Conservation (phyloP, 2,888 invertebrate species). For the Coleophora deauratella region DNA sequence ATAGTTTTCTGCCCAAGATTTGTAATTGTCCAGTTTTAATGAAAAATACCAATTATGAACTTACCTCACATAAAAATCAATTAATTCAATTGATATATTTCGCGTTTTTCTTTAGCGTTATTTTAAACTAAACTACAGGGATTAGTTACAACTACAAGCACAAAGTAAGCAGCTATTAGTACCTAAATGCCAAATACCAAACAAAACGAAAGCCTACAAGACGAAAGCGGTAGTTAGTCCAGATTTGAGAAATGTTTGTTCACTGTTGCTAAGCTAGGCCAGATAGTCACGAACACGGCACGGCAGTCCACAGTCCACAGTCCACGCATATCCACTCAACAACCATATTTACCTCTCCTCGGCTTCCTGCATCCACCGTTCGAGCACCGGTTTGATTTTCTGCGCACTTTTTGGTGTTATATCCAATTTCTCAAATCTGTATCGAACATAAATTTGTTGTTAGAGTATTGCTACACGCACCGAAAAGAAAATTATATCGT, state of each 20-base stretch:
- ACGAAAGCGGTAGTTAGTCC: slow-evolving; percentile 67
- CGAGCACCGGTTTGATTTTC: slow-evolving; percentile 98
- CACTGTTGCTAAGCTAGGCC: slow-evolving; percentile 67
- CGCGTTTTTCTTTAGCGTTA: no score
- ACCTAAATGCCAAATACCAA: slow-evolving; percentile 22
- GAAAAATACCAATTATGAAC: no score
- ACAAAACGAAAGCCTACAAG: slow-evolving; percentile 29
- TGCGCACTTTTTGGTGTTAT: slow-evolving; percentile 99
- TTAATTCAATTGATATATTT: no score
- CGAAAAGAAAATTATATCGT: slow-evolving; percentile 32
- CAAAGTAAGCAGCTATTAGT: no score
- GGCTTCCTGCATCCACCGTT: slow-evolving; percentile 99
- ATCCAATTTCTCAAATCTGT: slow-evolving; percentile 99
- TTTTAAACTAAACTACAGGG: no score
- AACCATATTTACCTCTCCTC: slow-evolving; percentile 89
- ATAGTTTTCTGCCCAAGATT: no score
- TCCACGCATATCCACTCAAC: slow-evolving; percentile 63
- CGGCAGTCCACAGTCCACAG: no score
- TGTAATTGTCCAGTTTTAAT: no score
- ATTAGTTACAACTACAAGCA: slow-evolving; percentile 3
- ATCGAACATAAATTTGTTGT: slow-evolving; percentile 72
- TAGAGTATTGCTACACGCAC: slow-evolving; percentile 60
- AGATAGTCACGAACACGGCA: slow-evolving; percentile 67
- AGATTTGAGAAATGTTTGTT: slow-evolving; percentile 71
- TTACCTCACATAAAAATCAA: no score